Base-by-base conservation (phyloP, 2,113 vertebrate genomes). In the Nothocercus nigrocapillus region DNA sequence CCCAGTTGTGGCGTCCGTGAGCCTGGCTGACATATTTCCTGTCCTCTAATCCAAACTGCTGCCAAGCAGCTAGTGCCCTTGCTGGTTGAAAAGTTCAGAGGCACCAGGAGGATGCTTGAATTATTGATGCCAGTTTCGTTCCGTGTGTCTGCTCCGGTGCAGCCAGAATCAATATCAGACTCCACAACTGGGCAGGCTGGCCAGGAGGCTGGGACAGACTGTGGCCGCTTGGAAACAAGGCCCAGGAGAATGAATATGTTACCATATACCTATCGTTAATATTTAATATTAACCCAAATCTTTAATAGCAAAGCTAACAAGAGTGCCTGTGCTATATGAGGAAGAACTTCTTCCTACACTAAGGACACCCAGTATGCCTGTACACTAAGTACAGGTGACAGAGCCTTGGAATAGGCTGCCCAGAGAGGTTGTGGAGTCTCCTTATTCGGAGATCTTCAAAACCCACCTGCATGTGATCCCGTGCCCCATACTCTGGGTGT, bases 121-220 rank as follows among this genome's bases (percentile, higher is more conserved):
- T 97, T 96, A 97, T 95, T 97, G n/a, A 97, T 97, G 96, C 45
- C 22, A 2, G 40, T 91, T 94, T 95, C 67, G 58, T 94, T 96
- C 53, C 44, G 44, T 42, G 10, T 2, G 27, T 28, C 7, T 61
- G 75, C 84, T 53, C 51, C 40, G 72, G 70, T 63, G 45, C 63
- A 80, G 54, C 19, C 85, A 72, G 80, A 53, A 32, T 61, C 64
- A 12, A 20, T 79, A 68, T 34, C 20, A 5, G 36, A 28, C 38
- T 93, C 54, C 67, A 28, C 62, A 67, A 51, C 51, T 77, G 80
- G 79, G 68, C 76, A 49, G 64, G 22, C 49, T 90, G 49, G 69
- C 30, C 27, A 18, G 77, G 59, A 6, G 6, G 0, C 49, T 72
- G 69, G 62, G 36, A 25, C 30, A 64, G 22, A 14, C 45, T 44